phyloP scores from a whole-genome alignment of 2,888 invertebrate genomes.

The Caenorhabditis macrosperma region DNA sequence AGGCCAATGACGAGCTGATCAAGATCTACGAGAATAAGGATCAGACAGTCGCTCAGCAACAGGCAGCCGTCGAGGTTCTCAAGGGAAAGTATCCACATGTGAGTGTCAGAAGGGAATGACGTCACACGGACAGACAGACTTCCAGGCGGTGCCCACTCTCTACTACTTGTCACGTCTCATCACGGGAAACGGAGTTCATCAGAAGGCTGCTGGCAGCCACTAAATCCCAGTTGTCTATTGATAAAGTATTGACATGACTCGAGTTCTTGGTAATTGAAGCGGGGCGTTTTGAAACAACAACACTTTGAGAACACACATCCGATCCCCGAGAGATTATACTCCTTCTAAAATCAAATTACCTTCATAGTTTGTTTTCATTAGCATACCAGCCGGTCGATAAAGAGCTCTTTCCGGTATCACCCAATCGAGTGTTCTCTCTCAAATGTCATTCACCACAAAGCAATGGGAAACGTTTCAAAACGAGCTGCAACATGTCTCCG shows the following conservation, averaged over 20 bases:
- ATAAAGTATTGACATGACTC: neutral
- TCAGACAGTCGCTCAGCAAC: slow-evolving; percentile 24
- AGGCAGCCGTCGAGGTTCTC: slow-evolving; percentile 18
- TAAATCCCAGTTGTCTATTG: neutral
- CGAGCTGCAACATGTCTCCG: slow-evolving; percentile 5
- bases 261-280: no score
- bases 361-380: no score
- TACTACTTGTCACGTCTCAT: slow-evolving; percentile 44
- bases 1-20: slow-evolving; percentile 26
- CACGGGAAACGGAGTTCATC: slow-evolving; percentile 18
- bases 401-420: no score
- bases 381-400: no score
- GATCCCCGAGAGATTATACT: no score
- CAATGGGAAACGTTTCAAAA: slow-evolving; percentile 16
- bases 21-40: slow-evolving; percentile 50
- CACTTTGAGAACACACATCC: no score
- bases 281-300: no score
- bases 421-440: neutral
- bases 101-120: neutral
- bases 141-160: slow-evolving; percentile 29
- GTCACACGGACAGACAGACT: neutral
- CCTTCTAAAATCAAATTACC: no score
- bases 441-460: neutral
- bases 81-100: slow-evolving; percentile 41
- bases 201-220: neutral